phyloP scores from a whole-genome alignment of 1,140 invertebrate genomes.

The Zaprionus camerounensis region DNA sequence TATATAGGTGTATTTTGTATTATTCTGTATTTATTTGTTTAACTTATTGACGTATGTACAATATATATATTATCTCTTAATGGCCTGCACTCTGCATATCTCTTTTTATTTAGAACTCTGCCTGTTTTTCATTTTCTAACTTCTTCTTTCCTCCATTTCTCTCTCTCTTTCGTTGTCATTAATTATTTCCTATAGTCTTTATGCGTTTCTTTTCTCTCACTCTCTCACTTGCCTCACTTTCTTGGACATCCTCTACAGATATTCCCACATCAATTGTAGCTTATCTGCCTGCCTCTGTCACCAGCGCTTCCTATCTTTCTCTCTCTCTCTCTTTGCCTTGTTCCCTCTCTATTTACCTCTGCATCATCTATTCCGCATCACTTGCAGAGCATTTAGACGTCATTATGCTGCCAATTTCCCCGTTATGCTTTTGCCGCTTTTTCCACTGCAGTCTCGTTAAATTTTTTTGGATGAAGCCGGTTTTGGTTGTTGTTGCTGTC shows the following conservation, averaged over 20 bases:
- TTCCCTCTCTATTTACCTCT: not conserved
- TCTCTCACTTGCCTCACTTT: not conserved
- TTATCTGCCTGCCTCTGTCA: conserved; percentile 1
- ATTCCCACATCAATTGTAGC: conserved; percentile 2
- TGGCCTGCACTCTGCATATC: too few species aligned
- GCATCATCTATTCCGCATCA: not conserved
- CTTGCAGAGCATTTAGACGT: conserved; percentile 24
- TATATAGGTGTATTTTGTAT: too few species aligned
- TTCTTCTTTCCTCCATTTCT: not conserved
- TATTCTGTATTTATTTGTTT: too few species aligned
- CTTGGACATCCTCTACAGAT: not conserved
- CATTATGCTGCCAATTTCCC: conserved; percentile 25
- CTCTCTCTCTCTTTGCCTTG: not conserved
- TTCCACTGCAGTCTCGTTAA: conserved; percentile 30
- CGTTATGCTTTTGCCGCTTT: conserved; percentile 25
- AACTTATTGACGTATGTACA: too few species aligned
- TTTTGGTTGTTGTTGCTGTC: conserved; percentile 19
- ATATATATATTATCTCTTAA: too few species aligned
- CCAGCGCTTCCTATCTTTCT: not conserved
- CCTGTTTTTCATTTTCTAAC: not conserved
- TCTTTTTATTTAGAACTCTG: not conserved
- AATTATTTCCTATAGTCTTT: not conserved
- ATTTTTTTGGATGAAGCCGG: conserved; percentile 30
- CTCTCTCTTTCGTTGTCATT: too few species aligned
- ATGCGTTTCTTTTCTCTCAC: not conserved